Evolutionary conservation across 2,888 invertebrate genomes (phyloP).

Genomic region (Spilarctia lutea): DNA sequence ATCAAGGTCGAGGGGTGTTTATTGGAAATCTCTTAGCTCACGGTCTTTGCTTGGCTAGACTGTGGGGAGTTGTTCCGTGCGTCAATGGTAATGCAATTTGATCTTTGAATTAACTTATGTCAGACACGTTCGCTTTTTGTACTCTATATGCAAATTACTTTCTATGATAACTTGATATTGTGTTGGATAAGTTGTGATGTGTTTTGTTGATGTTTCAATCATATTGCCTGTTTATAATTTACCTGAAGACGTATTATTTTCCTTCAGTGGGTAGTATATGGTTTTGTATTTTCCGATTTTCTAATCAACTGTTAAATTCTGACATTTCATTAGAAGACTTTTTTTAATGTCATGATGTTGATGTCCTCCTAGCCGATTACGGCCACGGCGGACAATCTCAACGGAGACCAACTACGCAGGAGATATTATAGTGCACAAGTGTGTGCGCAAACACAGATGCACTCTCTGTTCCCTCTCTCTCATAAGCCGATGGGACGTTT

Average conservation of each 20-base stretch:
- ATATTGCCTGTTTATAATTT: neutral
- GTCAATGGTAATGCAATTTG: slow-evolving; percentile 46
- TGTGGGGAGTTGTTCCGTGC: slow-evolving; percentile 34
- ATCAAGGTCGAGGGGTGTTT: slow-evolving; percentile 43
- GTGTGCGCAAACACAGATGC: too few species aligned
- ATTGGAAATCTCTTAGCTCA: slow-evolving; percentile 50
- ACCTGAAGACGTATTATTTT: neutral
- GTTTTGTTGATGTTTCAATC: neutral
- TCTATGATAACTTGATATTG: neutral
- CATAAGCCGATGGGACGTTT: too few species aligned
- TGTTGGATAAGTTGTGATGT: neutral
- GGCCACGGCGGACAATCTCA: too few species aligned
- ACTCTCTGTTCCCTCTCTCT: too few species aligned
- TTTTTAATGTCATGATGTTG: too few species aligned
- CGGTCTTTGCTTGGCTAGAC: slow-evolving; percentile 38
- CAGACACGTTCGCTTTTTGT: slow-evolving; percentile 10
- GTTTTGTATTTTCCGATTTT: neutral
- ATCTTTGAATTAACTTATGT: slow-evolving; percentile 46
- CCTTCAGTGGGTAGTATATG: neutral
- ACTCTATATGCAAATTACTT: slow-evolving; percentile 35
- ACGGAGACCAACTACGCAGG: too few species aligned
- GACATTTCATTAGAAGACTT: neutral
- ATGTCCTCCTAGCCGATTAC: too few species aligned
- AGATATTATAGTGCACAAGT: too few species aligned
- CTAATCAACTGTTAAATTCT: neutral